phyloP scores from a whole-genome alignment of 2,797 vertebrate species.

The Liparis tanakae region DNA sequence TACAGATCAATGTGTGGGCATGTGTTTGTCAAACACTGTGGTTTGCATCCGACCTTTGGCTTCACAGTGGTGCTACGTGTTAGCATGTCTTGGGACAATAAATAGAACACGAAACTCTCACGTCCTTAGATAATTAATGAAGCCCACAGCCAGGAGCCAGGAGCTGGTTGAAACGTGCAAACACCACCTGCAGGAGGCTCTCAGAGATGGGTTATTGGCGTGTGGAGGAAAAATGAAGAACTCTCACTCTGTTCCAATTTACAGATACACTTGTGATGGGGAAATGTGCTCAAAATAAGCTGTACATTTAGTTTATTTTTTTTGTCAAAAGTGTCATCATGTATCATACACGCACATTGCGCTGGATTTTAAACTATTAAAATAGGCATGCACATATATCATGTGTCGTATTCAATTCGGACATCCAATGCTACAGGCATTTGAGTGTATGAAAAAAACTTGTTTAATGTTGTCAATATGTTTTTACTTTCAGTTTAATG shows the following conservation, averaged over 20 bases:
- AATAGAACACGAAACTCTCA: background rate
- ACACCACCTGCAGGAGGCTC: conserved; percentile 19
- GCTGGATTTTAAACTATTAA: background rate
- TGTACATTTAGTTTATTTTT: no score
- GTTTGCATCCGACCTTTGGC: background rate
- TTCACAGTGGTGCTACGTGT: background rate
- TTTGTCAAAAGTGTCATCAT: background rate
- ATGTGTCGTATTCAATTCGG: background rate
- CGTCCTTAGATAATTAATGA: background rate
- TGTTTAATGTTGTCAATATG: background rate
- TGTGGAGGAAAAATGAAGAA: background rate
- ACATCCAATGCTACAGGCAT: background rate
- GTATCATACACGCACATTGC: background rate
- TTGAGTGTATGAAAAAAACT: background rate
- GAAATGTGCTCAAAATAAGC: background rate
- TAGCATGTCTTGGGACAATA: background rate
- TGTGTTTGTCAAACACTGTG: background rate
- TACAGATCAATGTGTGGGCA: background rate
- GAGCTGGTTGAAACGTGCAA: background rate
- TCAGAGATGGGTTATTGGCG: conserved; percentile 18
- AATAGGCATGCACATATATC: background rate
- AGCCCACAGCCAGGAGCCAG: background rate
- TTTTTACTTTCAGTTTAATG: background rate
- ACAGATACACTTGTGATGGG: background rate
- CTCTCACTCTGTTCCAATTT: conserved; percentile 23